A percentile compares a stretch with the other conserved stretches of the same genome.
Conservation (phyloP, 2,113 vertebrate species). For the Struthio camelus region DNA sequence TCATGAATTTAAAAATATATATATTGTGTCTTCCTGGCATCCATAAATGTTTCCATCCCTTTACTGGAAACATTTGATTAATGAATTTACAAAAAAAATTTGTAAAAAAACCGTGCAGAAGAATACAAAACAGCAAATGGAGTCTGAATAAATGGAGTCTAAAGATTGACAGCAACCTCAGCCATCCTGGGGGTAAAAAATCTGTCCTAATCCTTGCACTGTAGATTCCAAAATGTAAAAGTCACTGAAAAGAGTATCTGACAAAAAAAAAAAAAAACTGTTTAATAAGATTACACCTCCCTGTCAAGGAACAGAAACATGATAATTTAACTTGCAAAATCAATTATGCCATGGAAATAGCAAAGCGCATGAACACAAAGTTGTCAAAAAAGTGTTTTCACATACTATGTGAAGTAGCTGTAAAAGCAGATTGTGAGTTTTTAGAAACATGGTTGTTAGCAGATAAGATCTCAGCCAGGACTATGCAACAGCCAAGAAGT, state of each 20-base stretch:
- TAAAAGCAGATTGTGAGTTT: conserved; percentile 49
- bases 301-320: neutral
- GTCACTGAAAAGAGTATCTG: neutral
- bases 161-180: neutral
- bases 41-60: neutral
- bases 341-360: neutral
- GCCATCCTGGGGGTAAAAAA: rapidly evolving
- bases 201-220: neutral
- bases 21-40: neutral
- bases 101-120: neutral
- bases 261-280: neutral
- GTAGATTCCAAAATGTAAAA: neutral
- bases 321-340: neutral
- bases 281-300: neutral
- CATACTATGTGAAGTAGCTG: conserved; percentile 29
- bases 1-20: neutral
- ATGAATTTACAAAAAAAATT: neutral
- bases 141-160: neutral
- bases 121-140: neutral
- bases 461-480: conserved; percentile 55
- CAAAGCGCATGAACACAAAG: neutral
- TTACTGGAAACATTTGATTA: neutral
- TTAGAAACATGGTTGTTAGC: conserved; percentile 26
- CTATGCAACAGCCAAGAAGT: conserved; percentile 38
- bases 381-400: conserved; percentile 28